Conservation (phyloP, 2,888 invertebrate species). For the Drosophila buzzatii region DNA sequence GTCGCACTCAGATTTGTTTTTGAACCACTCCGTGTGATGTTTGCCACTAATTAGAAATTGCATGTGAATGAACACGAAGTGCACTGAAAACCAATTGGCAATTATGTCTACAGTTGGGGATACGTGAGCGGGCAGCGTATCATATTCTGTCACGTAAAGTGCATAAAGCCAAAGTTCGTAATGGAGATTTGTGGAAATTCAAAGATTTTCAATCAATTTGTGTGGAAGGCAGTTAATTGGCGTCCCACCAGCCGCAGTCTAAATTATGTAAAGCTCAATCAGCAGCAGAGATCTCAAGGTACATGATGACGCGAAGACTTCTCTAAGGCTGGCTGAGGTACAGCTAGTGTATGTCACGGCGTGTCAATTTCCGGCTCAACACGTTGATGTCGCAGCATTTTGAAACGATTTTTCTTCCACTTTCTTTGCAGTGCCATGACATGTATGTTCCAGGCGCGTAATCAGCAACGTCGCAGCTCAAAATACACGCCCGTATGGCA, state of each 20-base stretch:
- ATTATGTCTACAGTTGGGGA: conserved; percentile 47
- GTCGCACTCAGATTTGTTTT: conserved; percentile 55
- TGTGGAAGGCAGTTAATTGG: conserved; percentile 47
- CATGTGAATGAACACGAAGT: conserved; percentile 21
- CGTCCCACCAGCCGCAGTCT: conserved; percentile 27
- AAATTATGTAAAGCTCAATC: conserved; percentile 69
- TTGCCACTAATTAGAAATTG: conserved; percentile 71
- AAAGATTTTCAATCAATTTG: conserved; percentile 48
- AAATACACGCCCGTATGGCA: conserved; percentile 51
- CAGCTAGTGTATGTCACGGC: conserved; percentile 27
- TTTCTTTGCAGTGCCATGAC: conserved; percentile 53
- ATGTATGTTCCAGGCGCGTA: conserved; percentile 54
- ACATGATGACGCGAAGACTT: not conserved
- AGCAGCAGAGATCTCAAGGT: conserved; percentile 8
- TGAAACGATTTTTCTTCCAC: conserved; percentile 39
- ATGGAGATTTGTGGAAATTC: not conserved
- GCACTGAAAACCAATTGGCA: conserved; percentile 44
- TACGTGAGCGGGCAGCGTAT: conserved; percentile 25
- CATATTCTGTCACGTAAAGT: conserved; percentile 40
- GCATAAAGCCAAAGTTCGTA: not conserved
- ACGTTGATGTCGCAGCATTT: conserved; percentile 64
- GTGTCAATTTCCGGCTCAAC: conserved; percentile 72
- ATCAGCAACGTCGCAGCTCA: conserved; percentile 71
- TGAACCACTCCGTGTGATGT: conserved; percentile 52
- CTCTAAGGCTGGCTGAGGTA: not conserved